Evolutionary conservation across 2,888 invertebrate genomes (phyloP).

Genomic region (Eupithecia pulchellata): DNA sequence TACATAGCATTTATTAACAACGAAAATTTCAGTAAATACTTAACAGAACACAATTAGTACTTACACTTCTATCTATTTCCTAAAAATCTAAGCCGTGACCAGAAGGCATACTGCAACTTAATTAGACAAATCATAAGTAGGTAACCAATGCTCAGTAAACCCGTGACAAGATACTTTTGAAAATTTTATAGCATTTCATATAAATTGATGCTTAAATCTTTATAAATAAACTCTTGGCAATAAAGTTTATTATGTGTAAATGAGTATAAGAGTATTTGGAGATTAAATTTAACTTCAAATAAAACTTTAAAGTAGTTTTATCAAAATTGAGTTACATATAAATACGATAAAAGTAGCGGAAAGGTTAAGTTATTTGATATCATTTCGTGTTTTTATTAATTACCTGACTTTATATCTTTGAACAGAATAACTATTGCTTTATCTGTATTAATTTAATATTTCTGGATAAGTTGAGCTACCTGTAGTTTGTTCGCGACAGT

Average conservation of each 20-base stretch:
- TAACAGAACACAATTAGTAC: too few relatives aligned
- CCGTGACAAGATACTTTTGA: slow-evolving; percentile 5
- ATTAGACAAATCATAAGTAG: background rate
- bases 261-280: slow-evolving; percentile 21
- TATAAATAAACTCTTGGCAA: slow-evolving; percentile 19
- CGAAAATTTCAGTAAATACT: too few relatives aligned
- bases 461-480: too few relatives aligned
- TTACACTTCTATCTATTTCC: too few relatives aligned
- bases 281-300: slow-evolving; percentile 28
- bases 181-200: slow-evolving; percentile 4
- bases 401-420: background rate
- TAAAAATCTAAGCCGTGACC: too few relatives aligned
- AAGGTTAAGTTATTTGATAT: slow-evolving; percentile 5
- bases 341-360: slow-evolving; percentile 24
- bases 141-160: background rate
- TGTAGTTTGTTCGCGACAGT: too few relatives aligned
- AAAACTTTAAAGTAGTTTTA: slow-evolving; percentile 31
- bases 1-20: too few relatives aligned
- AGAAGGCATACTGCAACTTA: too few relatives aligned
- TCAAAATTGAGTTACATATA: slow-evolving; percentile 29
- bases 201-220: slow-evolving; percentile 17
- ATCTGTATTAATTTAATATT: too few relatives aligned
- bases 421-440: background rate
- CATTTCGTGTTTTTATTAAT: background rate
- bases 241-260: slow-evolving; percentile 32